Evolutionary conservation across 2,797 vertebrate genomes (phyloP), one percentile per base, ranked within the genome.

Genomic region (Falco naumanni): DNA sequence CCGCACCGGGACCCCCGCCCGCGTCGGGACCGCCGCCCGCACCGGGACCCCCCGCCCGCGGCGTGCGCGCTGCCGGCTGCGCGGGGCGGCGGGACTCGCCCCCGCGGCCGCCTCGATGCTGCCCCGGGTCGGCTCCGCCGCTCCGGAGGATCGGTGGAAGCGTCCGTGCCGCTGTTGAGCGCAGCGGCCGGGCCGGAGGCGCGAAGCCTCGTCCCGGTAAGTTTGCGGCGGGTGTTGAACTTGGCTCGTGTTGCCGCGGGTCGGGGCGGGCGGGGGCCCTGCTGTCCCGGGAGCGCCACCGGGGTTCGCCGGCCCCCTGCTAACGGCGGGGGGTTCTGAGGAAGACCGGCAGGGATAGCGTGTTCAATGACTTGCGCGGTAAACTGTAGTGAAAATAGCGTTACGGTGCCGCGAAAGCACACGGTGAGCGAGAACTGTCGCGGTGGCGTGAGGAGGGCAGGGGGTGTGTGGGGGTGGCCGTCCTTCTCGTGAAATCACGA

Each of bases 341-440:
- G 47, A 11, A 22, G 6, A 1, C 41, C 25, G 0, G 10, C 17
- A 2, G 6, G 34, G 16, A 7, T 8, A 8, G 13, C 31, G 0
- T 20, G 41, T 64, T 7, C 6, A 5, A 1, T 13, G 37, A 13
- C 39, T 22, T 24, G 1, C 13, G 39, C 41, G 1, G 4, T 34
- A 48, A 47, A 15, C 3, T 4, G 29, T 5, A 9, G 31, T 34
- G 69, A 20, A 28, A 69, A 12, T 10, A 14, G 8, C 1, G 41
- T 14, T 43, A 4, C 26, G 12, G 10, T 12, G 86, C 39, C 2
- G 66, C 14, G 31, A 17, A 19, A 65, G 5, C 63, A 3, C n/a
- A 10, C 0, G 59, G 56, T 8, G 59, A 24, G 24, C 56, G 3
- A 41, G 3, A 61, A 53, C 28, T 3, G 69, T 26, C 39, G 1